Evolutionary conservation across 2,113 vertebrate genomes (phyloP).

Genomic region (Sinocyclocheilus maitianheensis): DNA sequence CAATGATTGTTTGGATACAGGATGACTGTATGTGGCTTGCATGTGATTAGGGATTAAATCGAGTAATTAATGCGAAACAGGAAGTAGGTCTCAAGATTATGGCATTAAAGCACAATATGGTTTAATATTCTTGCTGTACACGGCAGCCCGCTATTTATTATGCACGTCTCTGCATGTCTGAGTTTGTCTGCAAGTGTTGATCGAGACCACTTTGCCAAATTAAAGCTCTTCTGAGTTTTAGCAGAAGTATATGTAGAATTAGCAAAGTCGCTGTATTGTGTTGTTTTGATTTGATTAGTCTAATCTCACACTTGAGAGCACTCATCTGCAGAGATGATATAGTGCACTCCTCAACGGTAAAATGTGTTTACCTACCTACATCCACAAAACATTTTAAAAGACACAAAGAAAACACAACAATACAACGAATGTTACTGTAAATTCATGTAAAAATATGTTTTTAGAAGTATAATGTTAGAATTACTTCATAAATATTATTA

Average conservation of each 20-base stretch:
- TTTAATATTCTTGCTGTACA: slow-evolving; percentile 41
- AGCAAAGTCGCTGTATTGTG: background rate
- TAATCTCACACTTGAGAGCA: slow-evolving; percentile 14
- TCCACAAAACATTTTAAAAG: background rate
- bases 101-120: slow-evolving; percentile 54
- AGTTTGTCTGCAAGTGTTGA: background rate
- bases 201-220: background rate
- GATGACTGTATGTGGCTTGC: background rate
- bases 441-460: too few relatives aligned
- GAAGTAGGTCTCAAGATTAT: slow-evolving; percentile 55
- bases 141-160: background rate
- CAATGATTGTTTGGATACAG: background rate
- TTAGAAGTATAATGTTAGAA: too few relatives aligned
- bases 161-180: background rate
- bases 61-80: slow-evolving; percentile 43
- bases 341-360: background rate
- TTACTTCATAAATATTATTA: too few relatives aligned
- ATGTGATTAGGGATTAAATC: slow-evolving; percentile 49
- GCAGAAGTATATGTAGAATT: background rate
- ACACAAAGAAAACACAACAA: too few relatives aligned
- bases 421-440: background rate
- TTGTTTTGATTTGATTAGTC: slow-evolving; percentile 12
- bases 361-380: background rate
- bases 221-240: background rate
- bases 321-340: background rate